phyloP scores from a whole-genome alignment of 2,888 invertebrate genomes.

The Tortricodes alternella region DNA sequence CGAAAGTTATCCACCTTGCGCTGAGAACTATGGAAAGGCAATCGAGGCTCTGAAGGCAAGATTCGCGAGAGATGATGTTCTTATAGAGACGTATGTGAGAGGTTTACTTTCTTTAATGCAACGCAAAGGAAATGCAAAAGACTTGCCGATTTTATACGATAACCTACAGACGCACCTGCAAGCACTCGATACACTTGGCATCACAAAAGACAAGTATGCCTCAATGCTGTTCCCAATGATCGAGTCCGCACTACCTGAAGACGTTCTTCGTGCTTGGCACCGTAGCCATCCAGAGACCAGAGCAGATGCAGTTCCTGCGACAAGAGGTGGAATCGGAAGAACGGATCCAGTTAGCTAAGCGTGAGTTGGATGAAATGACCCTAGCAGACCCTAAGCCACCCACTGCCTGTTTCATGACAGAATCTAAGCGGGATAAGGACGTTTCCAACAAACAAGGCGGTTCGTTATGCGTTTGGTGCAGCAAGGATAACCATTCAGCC shows the following conservation, averaged over 20 bases:
- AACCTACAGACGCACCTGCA: background rate
- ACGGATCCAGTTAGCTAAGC: too few relatives aligned
- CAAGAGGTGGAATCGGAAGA: too few relatives aligned
- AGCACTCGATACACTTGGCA: slow-evolving; percentile 24
- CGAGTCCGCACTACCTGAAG: slow-evolving; percentile 25
- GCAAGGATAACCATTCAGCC: background rate
- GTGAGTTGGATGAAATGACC: too few relatives aligned
- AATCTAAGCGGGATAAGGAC: too few relatives aligned
- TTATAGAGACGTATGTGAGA: background rate
- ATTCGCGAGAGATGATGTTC: background rate
- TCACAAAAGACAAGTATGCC: slow-evolving; percentile 22
- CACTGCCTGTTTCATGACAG: too few relatives aligned
- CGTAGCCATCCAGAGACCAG: too few relatives aligned
- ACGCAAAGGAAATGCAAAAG: background rate
- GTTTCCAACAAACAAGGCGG: too few relatives aligned
- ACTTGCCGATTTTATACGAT: background rate
- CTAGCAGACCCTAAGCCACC: too few relatives aligned
- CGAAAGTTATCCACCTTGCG: background rate
- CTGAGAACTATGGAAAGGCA: background rate
- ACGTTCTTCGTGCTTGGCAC: slow-evolving; percentile 13
- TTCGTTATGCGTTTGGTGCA: too few relatives aligned
- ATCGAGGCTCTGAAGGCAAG: background rate
- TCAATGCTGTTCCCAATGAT: slow-evolving; percentile 29
- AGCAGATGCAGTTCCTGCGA: too few relatives aligned
- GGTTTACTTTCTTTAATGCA: background rate